Base-by-base conservation (phyloP, 2,113 vertebrate species). In the Toxotes chatareus region DNA sequence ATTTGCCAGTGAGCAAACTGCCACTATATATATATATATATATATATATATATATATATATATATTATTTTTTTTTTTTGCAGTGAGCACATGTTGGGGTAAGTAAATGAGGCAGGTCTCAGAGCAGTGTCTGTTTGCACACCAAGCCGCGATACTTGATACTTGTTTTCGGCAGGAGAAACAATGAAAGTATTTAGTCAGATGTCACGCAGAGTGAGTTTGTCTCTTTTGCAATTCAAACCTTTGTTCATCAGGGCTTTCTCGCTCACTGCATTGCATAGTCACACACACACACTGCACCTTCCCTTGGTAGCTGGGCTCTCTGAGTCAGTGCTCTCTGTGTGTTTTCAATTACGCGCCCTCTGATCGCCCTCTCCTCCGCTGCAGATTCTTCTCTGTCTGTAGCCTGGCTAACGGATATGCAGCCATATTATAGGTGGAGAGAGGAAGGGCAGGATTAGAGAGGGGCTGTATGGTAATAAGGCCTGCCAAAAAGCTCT, bases 181-280 rank as follows among this genome's bases (percentile, higher is more conserved):
- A 95, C 95, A 95, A 95, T 94, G 92, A 94, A 94, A 94, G 92
- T 93, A 93, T 95, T 96, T 94, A 92, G 90, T 95, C 90, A 94
- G 92, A 94, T 95, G 94, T 95, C 94, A 94, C 70, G 89, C 93
- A 93, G 92, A 90, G 92, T 91, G 86, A 93, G 88, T 93, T 94
- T 94, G 90, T 94, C 91, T 95, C 90, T 95, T 95, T 94, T 85
- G 93, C 93, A 96, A 94, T 92, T 90, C 88, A 92, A 94, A 92
- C 92, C 84, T 92, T 94, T 89, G 85, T 94, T 94, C 90, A 91
- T 91, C 85, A 77, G 85, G 85, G 88, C 88, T 84, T 89, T 89
- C 84, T 92, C 73, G 0, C 73, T 79, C 70, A 42, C 51, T 80
- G 60, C 72, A 47, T 70, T 75, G 56, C 60, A 63, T 27, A 47